Evolutionary conservation across 1,140 invertebrate genomes (phyloP).

Genomic region (Charaxes varanes): DNA sequence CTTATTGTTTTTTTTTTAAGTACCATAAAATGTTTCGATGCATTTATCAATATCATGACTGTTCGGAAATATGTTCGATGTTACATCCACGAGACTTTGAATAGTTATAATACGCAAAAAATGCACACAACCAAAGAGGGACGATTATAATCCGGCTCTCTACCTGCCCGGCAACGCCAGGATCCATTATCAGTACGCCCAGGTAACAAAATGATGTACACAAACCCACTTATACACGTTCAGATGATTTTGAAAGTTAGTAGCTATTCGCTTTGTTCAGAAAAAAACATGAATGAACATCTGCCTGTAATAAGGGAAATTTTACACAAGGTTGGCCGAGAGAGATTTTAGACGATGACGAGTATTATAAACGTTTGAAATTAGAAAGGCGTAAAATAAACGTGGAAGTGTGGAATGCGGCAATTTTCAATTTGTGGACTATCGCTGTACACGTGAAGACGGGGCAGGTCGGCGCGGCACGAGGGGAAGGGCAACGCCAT

Average conservation of each 20-base stretch:
- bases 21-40: conserved; percentile 15
- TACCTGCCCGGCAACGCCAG: conserved; percentile 39
- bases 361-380: conserved; percentile 14
- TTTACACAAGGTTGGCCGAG: conserved; percentile 5
- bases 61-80: no score
- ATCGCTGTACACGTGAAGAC: conserved; percentile 16
- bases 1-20: conserved; percentile 9
- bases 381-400: conserved; percentile 31
- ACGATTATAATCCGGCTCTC: conserved; percentile 42
- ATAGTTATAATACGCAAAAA: no score
- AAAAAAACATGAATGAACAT: conserved; percentile 31
- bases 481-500: conserved; percentile 34
- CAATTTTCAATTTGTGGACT: conserved; percentile 27
- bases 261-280: conserved; percentile 23
- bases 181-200: conserved; percentile 29
- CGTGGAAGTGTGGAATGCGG: conserved; percentile 32
- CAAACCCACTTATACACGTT: conserved; percentile 30
- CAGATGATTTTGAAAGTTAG: conserved; percentile 22
- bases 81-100: no score
- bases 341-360: conserved; percentile 11
- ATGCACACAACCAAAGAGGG: conserved; percentile 16
- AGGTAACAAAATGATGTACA: conserved; percentile 48
- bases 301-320: conserved; percentile 24
- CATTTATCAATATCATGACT: no score
- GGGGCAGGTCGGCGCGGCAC: conserved; percentile 21